These are phyloP conservation scores for Mastigias papua DNA, from an alignment of 30 jellyfish, hydroid and myxozoan genomes.

Conservation along the genomic window DNA sequence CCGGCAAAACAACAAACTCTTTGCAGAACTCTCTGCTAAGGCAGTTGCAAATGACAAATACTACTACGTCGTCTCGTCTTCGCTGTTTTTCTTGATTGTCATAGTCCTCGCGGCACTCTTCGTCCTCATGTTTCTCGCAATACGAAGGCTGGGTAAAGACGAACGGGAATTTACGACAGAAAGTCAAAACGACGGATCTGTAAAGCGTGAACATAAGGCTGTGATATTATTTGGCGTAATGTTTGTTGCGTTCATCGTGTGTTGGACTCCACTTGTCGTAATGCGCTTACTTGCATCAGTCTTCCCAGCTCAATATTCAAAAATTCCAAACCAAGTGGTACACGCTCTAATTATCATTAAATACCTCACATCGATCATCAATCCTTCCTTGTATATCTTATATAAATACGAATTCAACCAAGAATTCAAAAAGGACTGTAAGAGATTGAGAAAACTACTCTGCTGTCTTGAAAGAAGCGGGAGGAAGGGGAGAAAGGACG, in stretches of 20 bases:
- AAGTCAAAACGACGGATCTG: slow-evolving; percentile 22
- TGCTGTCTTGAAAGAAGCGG: slow-evolving; percentile 10
- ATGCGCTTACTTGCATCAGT: slow-evolving; percentile 60
- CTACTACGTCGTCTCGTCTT: slow-evolving; percentile 36
- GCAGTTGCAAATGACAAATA: slow-evolving; percentile 21
- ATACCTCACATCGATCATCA: slow-evolving; percentile 65
- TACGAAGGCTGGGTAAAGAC: slow-evolving; percentile 58
- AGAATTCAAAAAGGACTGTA: slow-evolving; percentile 50
- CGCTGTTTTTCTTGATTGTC: slow-evolving; percentile 43
- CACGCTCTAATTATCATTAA: slow-evolving; percentile 52
- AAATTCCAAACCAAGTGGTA: slow-evolving; percentile 18
- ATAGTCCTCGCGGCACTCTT: slow-evolving; percentile 43
- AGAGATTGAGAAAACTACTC: neutral
- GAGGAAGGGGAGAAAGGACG: slow-evolving; percentile 3
- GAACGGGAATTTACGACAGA: slow-evolving; percentile 70
- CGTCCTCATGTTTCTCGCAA: slow-evolving; percentile 66
- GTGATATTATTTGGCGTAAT: slow-evolving; percentile 62
- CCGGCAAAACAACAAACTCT: neutral
- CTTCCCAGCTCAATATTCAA: slow-evolving; percentile 7
- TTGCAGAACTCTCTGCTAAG: neutral
- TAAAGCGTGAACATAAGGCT: slow-evolving; percentile 69
- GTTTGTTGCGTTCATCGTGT: slow-evolving; percentile 60
- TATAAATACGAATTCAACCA: slow-evolving; percentile 67
- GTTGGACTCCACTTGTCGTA: slow-evolving; percentile 81
- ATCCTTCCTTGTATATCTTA: slow-evolving; percentile 61